Conservation (phyloP, 2,113 vertebrate genomes). For the Lipophrys pholis region DNA sequence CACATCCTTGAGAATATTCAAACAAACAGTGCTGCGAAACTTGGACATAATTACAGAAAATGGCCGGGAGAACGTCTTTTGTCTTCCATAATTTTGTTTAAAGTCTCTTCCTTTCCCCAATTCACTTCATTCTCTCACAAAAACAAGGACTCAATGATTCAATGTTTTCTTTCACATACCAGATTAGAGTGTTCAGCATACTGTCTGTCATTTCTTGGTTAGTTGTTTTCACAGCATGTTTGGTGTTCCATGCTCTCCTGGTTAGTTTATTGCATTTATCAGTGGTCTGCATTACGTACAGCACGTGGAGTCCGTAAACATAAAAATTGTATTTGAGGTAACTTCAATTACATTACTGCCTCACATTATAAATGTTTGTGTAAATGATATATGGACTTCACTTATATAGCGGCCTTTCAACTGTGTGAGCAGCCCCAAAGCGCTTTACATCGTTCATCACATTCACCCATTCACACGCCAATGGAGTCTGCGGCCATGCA, state of each 20-base stretch:
- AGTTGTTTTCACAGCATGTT: neutral
- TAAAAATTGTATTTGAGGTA: too few species aligned
- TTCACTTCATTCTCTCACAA: slow-evolving; percentile 11
- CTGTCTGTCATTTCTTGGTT: neutral
- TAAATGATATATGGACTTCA: too few species aligned
- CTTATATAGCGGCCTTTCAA: too few species aligned
- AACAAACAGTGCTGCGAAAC: slow-evolving; percentile 38
- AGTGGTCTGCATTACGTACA: neutral
- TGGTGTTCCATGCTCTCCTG: neutral
- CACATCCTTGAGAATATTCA: slow-evolving; percentile 33
- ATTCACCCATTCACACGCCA: too few species aligned
- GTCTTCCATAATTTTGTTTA: neutral
- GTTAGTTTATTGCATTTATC: neutral
- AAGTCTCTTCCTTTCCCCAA: neutral
- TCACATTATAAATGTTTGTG: too few species aligned
- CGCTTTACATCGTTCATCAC: too few species aligned
- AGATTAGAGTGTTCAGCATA: slow-evolving; percentile 3
- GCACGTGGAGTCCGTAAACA: too few species aligned
- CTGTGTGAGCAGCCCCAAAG: too few species aligned
- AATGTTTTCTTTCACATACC: slow-evolving; percentile 1
- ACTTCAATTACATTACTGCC: too few species aligned
- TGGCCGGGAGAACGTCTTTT: slow-evolving; percentile 7
- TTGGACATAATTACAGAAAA: slow-evolving; percentile 40
- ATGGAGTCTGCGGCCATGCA: too few species aligned
- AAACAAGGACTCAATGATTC: slow-evolving; percentile 7